Percentiles rank a stretch among this genome's conserved stretches.
These are phyloP conservation scores for Sinonovacula constricta DNA, from an alignment of 1,140 invertebrate genomes.

Conservation along the genomic window DNA sequence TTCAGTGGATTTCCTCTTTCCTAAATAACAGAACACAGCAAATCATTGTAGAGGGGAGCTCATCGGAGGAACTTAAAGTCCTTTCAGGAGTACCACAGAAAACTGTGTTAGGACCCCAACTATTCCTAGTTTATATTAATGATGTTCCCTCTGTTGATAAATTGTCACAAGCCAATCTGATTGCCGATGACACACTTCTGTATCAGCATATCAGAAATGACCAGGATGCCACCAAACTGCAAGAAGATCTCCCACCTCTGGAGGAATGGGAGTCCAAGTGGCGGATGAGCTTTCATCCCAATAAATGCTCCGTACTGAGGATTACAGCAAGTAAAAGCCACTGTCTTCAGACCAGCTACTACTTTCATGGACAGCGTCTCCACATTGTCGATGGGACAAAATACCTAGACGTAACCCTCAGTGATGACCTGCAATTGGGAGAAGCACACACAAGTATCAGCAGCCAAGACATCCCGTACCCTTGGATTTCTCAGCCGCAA, in stretches of 20 bases:
- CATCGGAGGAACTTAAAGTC: not conserved
- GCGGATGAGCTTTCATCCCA: constrained; percentile 27
- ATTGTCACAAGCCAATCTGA: not conserved
- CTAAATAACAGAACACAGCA: not conserved
- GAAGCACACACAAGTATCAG: not conserved
- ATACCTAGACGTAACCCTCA: too few species aligned
- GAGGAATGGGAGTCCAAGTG: constrained; percentile 37
- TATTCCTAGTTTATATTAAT: constrained; percentile 16
- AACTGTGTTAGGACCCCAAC: not conserved
- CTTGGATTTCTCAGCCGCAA: constrained; percentile 8
- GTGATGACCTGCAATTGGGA: not conserved
- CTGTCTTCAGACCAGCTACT: not conserved
- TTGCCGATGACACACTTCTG: constrained; percentile 35
- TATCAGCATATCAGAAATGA: not conserved
- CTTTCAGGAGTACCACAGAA: constrained; percentile 10
- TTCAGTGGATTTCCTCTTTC: constrained; percentile 13
- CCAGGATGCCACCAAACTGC: constrained; percentile 4
- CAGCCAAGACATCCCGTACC: not conserved
- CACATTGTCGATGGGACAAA: too few species aligned
- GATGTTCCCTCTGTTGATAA: not conserved
- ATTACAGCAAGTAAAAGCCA: not conserved
- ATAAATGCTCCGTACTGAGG: constrained; percentile 33
- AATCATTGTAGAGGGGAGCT: not conserved
- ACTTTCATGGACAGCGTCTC: not conserved
- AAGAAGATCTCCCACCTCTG: constrained; percentile 21